Base-by-base conservation (phyloP, 1,140 invertebrate genomes). In the Leptonema lineaticorne region DNA sequence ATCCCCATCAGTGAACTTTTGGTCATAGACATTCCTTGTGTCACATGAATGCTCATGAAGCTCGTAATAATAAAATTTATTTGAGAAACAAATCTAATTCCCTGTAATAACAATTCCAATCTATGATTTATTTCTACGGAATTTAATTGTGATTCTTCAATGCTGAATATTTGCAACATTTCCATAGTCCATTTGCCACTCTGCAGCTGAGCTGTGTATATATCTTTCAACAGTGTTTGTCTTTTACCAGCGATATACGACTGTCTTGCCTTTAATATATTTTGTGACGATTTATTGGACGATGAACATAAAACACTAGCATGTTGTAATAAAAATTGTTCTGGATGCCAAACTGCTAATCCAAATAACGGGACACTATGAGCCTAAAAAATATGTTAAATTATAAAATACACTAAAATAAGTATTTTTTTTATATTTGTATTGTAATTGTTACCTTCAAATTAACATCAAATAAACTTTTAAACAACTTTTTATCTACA, bases 11-110 rank as follows among this genome's bases (percentile, higher is more conserved):
- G 87, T 33, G 88, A 86, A 24, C 86, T 88, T 77, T 93, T 92
- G 1, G 88, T 89, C 80, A 97, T 89, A 16, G 94, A 90, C 75
- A 89, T 87, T 41, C 86, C 85, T 30, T 93, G 81, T 9, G 84
- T 81, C 0, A 90, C 86, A 78, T 96, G 93, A 37, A 95, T 80
- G 81, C 94, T 95, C 63, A 93, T 89, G n/a, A 95, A 79, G 63
- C 83, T 87, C 30, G 83, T 84, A 8, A 90, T 77, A 28, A 83
- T 81, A 76, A 90, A 87, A 73, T 82, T 84, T 57, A 90, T 87
- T 75, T 85, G 84, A 1, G 84, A 82, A 18, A 85, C 78, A 48
- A 89, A 77, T 67, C 86, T 82, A 4, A 93, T 74, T 11, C 92
- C 87, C 79, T 92, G 84, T 18, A 85, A 75, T n/a, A 91, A 76